Conservation (phyloP, 2,888 invertebrate species). For the Endotricha flammealis region DNA sequence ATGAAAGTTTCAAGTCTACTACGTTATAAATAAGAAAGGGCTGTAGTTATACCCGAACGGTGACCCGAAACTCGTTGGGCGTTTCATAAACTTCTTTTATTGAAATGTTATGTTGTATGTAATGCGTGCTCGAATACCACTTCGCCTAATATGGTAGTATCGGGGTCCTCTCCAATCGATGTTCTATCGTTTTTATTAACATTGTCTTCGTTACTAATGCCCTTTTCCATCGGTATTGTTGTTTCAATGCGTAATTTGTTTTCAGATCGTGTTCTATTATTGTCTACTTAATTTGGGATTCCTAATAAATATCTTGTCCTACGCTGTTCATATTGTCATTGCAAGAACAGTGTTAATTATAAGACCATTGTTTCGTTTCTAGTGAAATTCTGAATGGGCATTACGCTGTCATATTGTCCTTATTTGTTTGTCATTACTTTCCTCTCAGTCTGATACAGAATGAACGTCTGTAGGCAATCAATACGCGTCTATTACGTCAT, state of each 20-base stretch:
- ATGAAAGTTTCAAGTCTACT: no score
- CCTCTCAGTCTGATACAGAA: neutral
- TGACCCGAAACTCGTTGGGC: constrained; percentile 22
- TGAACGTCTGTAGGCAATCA: constrained; percentile 33
- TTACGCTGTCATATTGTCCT: neutral
- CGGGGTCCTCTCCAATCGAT: constrained; percentile 17
- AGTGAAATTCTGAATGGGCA: neutral
- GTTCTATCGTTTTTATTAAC: constrained; percentile 18
- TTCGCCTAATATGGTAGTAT: constrained; percentile 28
- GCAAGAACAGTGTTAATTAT: neutral
- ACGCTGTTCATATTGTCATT: neutral
- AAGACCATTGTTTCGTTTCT: no score
- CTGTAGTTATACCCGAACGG: constrained; percentile 19
- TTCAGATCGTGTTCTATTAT: no score
- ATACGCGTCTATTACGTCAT: constrained; percentile 57
- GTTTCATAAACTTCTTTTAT: constrained; percentile 46
- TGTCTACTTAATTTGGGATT: no score
- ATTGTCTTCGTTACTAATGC: constrained; percentile 13
- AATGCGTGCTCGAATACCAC: constrained; percentile 32
- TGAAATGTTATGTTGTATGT: constrained; percentile 31
- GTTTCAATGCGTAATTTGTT: no score
- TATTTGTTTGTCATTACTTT: neutral
- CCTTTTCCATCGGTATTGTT: no score
- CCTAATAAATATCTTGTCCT: neutral
- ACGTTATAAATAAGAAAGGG: no score